phyloP scores from a whole-genome alignment of 1,140 invertebrate species.

The Meloidogyne hapla region DNA sequence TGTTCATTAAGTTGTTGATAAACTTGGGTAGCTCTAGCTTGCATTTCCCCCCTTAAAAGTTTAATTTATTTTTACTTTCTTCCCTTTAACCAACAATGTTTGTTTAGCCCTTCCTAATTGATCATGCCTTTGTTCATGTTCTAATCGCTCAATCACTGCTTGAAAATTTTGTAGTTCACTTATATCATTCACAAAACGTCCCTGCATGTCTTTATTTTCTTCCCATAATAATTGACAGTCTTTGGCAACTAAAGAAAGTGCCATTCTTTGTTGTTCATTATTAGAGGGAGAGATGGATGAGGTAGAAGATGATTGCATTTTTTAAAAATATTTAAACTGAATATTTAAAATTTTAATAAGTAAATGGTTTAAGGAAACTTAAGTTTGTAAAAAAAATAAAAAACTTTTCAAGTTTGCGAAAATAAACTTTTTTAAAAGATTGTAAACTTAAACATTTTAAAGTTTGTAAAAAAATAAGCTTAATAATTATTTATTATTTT shows the following conservation, averaged over 20 bases:
- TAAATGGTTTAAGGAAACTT: no score
- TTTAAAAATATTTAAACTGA: background rate
- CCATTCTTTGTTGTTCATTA: slow-evolving; percentile 2
- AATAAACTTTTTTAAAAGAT: no score
- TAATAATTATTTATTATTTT: no score
- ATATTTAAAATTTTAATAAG: background rate
- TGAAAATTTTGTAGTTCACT: slow-evolving; percentile 57
- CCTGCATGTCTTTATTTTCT: slow-evolving; percentile 63
- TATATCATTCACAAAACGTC: slow-evolving; percentile 60
- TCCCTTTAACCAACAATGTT: slow-evolving; percentile 35
- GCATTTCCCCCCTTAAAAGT: slow-evolving; percentile 47
- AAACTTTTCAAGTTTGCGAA: no score
- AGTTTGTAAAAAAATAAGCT: no score
- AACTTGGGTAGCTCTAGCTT: slow-evolving; percentile 46
- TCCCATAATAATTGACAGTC: slow-evolving; percentile 62
- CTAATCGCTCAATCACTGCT: slow-evolving; percentile 53
- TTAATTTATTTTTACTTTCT: background rate
- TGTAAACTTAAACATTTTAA: no score
- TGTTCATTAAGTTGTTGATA: slow-evolving; percentile 57
- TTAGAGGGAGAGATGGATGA: background rate
- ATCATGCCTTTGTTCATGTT: slow-evolving; percentile 48
- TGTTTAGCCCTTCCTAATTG: slow-evolving; percentile 46
- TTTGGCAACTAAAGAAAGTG: slow-evolving; percentile 46
- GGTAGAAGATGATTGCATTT: slow-evolving; percentile 2
- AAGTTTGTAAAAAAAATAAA: no score